Evolutionary conservation across 2,888 invertebrate species (phyloP), one percentile per base, ranked within the genome.

Genomic region (Clistopyga incitator): DNA sequence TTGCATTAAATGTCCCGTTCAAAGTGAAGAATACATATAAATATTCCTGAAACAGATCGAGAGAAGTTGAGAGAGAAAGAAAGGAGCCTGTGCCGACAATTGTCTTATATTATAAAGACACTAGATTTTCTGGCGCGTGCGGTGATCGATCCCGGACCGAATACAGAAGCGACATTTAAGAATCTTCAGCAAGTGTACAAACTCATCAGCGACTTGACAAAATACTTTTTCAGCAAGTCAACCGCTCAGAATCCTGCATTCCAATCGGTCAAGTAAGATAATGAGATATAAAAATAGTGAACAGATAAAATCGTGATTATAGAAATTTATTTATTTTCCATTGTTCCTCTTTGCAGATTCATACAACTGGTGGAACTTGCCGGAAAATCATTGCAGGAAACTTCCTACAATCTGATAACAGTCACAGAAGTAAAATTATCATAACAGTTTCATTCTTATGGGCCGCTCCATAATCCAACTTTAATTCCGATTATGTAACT

Each of bases 351-450:
- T 61, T 72, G 47, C 80, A 91, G 90, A 78, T 92, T 91, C 76
- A 86, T 89, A 45, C 89, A 88, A 78, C 86, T 91, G 8, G 85
- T 92, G n/a, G 88, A 95, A 88, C 88, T 95, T 23, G 94, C 95
- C 83, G 96, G 96, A 47, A 95, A 95, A 89, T 94, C 94, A 86
- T 89, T 96, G 2, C 95, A 95, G 0, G 90, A 94, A 0, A 93
- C 94, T 8, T 94, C 94, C 23, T 95, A 96, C 90, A 94, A 94
- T 80, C 93, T 96, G 6, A 95, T 96, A 47, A 93, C 94, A 0
- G 94, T 95, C 88, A 89, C 95, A 29, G 95, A 95, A 88, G 94
- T 95, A 87, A 91, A 20, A 56, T 11, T 20, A 23, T 52, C 59
- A 54, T 20, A 38, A 18, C 11, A 29, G 29, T 18, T 56, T 59